Percentiles rank a stretch among this genome's conserved stretches.
These are phyloP conservation scores for Oostethus manadensis DNA, from an alignment of 2,113 vertebrate species.

Conservation along the genomic window DNA sequence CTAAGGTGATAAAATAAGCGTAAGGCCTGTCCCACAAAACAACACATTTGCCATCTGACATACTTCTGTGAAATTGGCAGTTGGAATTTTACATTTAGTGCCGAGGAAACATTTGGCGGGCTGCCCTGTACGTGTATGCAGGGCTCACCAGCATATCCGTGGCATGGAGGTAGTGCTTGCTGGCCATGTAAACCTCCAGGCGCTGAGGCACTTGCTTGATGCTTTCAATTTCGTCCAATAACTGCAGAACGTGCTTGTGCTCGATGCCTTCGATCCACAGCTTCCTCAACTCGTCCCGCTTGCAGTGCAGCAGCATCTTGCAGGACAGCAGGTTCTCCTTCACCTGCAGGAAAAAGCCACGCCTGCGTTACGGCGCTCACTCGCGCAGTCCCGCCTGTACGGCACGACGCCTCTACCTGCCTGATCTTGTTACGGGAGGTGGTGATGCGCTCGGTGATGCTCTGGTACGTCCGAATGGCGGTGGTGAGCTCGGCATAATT, in stretches of 20 bases:
- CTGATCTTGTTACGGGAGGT: constrained; percentile 95
- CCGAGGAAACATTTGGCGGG: not conserved
- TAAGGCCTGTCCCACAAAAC: not conserved
- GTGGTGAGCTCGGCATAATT: constrained; percentile 96
- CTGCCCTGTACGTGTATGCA: not conserved
- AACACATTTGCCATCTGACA: too few species aligned
- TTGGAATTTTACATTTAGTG: too few species aligned
- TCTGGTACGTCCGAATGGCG: constrained; percentile 95
- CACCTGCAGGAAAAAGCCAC: constrained; percentile 69
- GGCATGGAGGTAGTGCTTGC: constrained; percentile 92
- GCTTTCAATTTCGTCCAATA: constrained; percentile 96
- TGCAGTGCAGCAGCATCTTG: constrained; percentile 98
- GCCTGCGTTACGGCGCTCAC: not conserved
- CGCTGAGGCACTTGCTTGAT: constrained; percentile 97
- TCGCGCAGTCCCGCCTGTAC: not conserved
- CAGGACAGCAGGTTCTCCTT: constrained; percentile 97
- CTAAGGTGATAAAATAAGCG: too few species aligned
- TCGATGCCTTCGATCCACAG: constrained; percentile 98
- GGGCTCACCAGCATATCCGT: constrained; percentile 94
- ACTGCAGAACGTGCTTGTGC: constrained; percentile 94
- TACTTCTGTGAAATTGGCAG: too few species aligned
- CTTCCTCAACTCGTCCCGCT: constrained; percentile 93
- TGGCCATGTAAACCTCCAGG: constrained; percentile 88
- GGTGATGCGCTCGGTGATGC: constrained; percentile 97
- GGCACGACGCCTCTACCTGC: constrained; percentile 70